Conservation (phyloP, 1,140 invertebrate species). For the Oedothorax gibbosus region DNA sequence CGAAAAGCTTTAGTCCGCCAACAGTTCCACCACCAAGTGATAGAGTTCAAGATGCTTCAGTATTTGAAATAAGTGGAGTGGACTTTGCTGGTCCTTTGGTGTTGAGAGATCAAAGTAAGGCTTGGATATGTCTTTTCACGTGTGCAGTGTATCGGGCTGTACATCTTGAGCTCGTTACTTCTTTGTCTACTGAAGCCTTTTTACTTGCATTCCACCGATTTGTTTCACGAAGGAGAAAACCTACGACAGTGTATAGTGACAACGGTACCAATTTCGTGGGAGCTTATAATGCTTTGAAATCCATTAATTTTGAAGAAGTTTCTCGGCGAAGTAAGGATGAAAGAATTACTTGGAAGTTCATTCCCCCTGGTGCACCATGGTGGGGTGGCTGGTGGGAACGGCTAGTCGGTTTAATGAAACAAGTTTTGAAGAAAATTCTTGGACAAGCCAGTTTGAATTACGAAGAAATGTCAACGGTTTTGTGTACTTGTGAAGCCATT, state of each 20-base stretch:
- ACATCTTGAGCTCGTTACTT: conserved; percentile 66
- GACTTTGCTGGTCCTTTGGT: conserved; percentile 7
- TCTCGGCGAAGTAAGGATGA: too few relatives aligned
- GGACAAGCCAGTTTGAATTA: too few relatives aligned
- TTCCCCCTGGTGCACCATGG: too few relatives aligned
- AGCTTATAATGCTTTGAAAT: background rate
- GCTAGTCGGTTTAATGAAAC: too few relatives aligned
- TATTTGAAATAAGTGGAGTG: conserved; percentile 14
- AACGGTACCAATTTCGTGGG: conserved; percentile 61
- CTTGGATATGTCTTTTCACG: conserved; percentile 4
- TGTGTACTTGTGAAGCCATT: too few relatives aligned
- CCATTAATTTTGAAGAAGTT: too few relatives aligned
- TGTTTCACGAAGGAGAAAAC: conserved; percentile 62
- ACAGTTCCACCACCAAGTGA: background rate
- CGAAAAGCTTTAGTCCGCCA: background rate
- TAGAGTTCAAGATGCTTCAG: background rate
- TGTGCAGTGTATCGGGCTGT: conserved; percentile 66
- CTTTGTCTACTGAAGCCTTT: conserved; percentile 63
- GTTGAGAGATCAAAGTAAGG: conserved; percentile 1
- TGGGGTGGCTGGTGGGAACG: too few relatives aligned
- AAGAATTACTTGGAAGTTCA: too few relatives aligned
- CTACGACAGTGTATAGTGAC: conserved; percentile 62
- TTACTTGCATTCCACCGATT: conserved; percentile 64
- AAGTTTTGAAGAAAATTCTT: too few relatives aligned
- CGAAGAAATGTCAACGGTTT: too few relatives aligned